Evolutionary conservation across 2,113 vertebrate species (phyloP).

Genomic region (Gobiocypris rarus): DNA sequence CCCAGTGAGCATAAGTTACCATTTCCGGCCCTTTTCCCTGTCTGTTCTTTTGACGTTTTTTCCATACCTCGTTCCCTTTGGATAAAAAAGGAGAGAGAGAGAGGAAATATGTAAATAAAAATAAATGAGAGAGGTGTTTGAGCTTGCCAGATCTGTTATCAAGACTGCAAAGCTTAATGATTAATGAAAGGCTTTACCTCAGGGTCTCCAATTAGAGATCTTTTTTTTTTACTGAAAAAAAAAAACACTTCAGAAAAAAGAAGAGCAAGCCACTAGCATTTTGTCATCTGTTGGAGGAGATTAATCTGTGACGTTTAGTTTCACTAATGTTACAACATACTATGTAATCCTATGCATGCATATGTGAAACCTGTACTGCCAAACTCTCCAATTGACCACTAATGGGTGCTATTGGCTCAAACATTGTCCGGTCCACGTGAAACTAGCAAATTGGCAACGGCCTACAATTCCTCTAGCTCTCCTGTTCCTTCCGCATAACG

Average conservation of each 20-base stretch:
- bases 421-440: conserved; percentile 53
- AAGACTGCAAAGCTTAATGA: conserved; percentile 66
- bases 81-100: conserved; percentile 52
- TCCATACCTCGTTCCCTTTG: conserved; percentile 59
- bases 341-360: conserved; percentile 10
- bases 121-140: conserved; percentile 76
- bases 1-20: conserved; percentile 80
- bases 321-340: conserved; percentile 24
- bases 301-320: conserved; percentile 24
- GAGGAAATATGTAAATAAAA: conserved; percentile 69
- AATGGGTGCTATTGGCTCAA: conserved; percentile 73
- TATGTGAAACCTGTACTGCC: conserved; percentile 38
- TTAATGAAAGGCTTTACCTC: conserved; percentile 77
- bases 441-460: conserved; percentile 7
- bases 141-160: conserved; percentile 61
- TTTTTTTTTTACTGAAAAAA: conserved; percentile 1
- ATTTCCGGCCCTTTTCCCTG: conserved; percentile 51
- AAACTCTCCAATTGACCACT: conserved; percentile 63
- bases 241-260: conserved; percentile 62
- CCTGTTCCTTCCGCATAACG: conserved; percentile 67
- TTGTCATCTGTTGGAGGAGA: conserved; percentile 40
- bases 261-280: conserved; percentile 43
- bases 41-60: conserved; percentile 63
- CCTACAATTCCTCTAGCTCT: conserved; percentile 59
- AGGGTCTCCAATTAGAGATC: conserved; percentile 75